A percentile compares a stretch with the other conserved stretches of the same genome.
Evolutionary conservation across 2,113 vertebrate species (phyloP).

Genomic region (Numida meleagris): DNA sequence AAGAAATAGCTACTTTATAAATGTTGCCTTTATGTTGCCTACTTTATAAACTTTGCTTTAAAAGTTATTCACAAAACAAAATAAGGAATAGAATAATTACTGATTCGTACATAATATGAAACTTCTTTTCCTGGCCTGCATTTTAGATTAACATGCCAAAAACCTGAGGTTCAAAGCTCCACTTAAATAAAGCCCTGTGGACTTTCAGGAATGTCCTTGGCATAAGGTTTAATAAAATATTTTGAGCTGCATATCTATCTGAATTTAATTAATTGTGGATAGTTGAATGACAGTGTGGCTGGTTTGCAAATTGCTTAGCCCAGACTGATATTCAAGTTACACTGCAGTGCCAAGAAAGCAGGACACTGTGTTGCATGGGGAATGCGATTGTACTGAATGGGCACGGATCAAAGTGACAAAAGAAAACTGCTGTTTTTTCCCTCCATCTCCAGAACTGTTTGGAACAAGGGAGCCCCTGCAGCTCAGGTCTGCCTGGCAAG

Average conservation of each 20-base stretch:
- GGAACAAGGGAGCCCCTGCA: background rate
- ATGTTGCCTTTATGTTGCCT: too few species aligned
- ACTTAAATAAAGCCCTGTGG: constrained; percentile 74
- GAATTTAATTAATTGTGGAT: constrained; percentile 77
- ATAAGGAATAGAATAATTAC: constrained; percentile 60
- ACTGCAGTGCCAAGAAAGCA: background rate
- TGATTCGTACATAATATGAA: constrained; percentile 65
- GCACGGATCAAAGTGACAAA: background rate
- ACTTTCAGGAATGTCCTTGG: constrained; percentile 77
- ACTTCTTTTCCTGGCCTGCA: constrained; percentile 73
- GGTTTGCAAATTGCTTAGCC: constrained; percentile 49
- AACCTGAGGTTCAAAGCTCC: constrained; percentile 71
- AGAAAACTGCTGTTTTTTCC: background rate
- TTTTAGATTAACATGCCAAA: constrained; percentile 75
- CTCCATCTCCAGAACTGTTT: rapidly evolving
- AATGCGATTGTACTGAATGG: background rate
- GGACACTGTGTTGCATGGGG: background rate
- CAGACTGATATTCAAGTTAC: constrained; percentile 3
- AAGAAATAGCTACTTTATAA: constrained; percentile 22
- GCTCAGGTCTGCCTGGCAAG: background rate
- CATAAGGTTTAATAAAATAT: constrained; percentile 59
- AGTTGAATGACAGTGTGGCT: constrained; percentile 56
- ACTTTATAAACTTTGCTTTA: constrained; percentile 29
- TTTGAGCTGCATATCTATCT: constrained; percentile 69
- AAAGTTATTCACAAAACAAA: constrained; percentile 53